phyloP scores from a whole-genome alignment of 2,888 invertebrate genomes.

The Spilarctia lutea region DNA sequence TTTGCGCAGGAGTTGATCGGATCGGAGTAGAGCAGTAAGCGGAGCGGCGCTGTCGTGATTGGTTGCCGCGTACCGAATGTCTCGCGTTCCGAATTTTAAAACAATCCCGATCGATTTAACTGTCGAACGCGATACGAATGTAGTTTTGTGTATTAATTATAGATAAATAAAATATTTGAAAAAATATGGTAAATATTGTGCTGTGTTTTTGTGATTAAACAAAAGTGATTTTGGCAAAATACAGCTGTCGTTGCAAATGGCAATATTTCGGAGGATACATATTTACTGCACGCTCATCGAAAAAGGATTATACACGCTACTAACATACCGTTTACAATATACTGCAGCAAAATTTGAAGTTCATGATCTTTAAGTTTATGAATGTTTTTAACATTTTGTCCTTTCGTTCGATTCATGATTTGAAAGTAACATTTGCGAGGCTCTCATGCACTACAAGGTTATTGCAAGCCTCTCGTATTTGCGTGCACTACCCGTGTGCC shows the following conservation, averaged over 20 bases:
- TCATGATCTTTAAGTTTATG: conserved; percentile 22
- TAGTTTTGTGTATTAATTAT: conserved; percentile 51
- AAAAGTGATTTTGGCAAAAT: conserved; percentile 58
- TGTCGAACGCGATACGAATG: conserved; percentile 68
- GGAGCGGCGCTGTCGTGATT: conserved; percentile 79
- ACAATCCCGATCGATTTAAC: conserved; percentile 72
- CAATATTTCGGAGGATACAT: conserved; percentile 61
- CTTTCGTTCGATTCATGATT: conserved; percentile 50
- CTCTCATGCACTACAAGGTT: conserved; percentile 70
- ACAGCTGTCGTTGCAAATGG: conserved; percentile 66
- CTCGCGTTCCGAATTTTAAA: conserved; percentile 72
- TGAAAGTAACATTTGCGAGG: conserved; percentile 69
- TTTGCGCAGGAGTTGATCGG: conserved; percentile 80
- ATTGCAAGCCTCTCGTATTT: conserved; percentile 70
- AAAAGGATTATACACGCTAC: conserved; percentile 46
- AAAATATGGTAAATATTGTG: conserved; percentile 59
- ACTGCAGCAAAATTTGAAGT: conserved; percentile 44
- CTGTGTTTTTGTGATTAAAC: conserved; percentile 60
- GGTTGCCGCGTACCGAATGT: conserved; percentile 66
- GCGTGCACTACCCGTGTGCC: conserved; percentile 78
- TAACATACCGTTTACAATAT: conserved; percentile 39
- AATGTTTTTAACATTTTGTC: conserved; percentile 38
- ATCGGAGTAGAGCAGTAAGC: conserved; percentile 79
- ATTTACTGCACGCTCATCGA: conserved; percentile 35
- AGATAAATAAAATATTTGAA: conserved; percentile 35